Conservation (phyloP, 2,113 vertebrate genomes). For the sheep (Ovis aries) region ARS-UI_Ramb_v3.0 NC_056075.1:51461001-51461500, state of each 20-base stretch:
- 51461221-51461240: background rate
- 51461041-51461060: background rate
- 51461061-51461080: background rate
- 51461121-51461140: background rate
- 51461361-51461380: background rate
- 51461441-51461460: background rate
- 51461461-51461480: no score
- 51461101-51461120: background rate
- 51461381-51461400: background rate
- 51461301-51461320: background rate
- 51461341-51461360: background rate
- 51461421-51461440: background rate
- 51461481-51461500: background rate
- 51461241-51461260: background rate
- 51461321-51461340: background rate
- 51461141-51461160: no score
- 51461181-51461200: background rate
- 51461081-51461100: background rate
- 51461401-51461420: background rate
- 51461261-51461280: background rate
- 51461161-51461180: background rate
- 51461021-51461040: background rate
- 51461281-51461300: background rate
- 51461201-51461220: background rate
- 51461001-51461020: background rate